Base-by-base conservation (phyloP, 2,797 vertebrate species). In the Anguilla obscura region DNA sequence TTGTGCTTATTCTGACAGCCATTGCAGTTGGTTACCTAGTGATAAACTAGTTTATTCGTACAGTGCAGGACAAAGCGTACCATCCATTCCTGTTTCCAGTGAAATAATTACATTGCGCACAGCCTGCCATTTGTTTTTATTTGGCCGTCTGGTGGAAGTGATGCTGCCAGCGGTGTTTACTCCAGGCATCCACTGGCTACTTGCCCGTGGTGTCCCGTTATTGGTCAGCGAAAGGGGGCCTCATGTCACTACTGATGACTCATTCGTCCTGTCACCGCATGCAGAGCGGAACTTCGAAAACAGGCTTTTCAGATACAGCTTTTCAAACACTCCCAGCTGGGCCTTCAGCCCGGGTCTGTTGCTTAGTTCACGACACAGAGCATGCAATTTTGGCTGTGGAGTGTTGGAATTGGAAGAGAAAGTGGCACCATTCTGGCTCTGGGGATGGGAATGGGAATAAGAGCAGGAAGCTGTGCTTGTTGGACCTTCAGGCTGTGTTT, bases 111-210 rank as follows among this genome's bases (percentile, higher is more conserved):
- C 24, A 76, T 76, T 76, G 18, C 24, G 2, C 30, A 21, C 74
- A 76, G 18, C 24, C 40, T 36, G 74, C 74, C 74, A 76, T 76
- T 76, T 76, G 74, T 76, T 76, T 76, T 76, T 76, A 76, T 76
- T 40, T 50, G 16, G 16, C 12, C 52, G 63, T 69, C 63, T 56
- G 50, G 36, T n/a, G 54, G 74, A 30, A 82, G 76, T 33, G 79
- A 45, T 27, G 83, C 18, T 36, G 79, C 87, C 66, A 91, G 86
- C 4, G 30, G 16, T 52, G 90, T 63, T n/a, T 0, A 74, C 54
- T 90, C 88, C 89, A 93, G 92, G 92, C 92, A 33, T 76, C 74
- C 7, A 5, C 74, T 40, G 74, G 27, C 69, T 74, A 30, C 69
- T 9, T 69, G 63, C n/a, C 74, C 16, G 74, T 9, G 21, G n/a